Base-by-base conservation (phyloP, 1,140 invertebrate species). In the Leptoteleia sp. region DNA sequence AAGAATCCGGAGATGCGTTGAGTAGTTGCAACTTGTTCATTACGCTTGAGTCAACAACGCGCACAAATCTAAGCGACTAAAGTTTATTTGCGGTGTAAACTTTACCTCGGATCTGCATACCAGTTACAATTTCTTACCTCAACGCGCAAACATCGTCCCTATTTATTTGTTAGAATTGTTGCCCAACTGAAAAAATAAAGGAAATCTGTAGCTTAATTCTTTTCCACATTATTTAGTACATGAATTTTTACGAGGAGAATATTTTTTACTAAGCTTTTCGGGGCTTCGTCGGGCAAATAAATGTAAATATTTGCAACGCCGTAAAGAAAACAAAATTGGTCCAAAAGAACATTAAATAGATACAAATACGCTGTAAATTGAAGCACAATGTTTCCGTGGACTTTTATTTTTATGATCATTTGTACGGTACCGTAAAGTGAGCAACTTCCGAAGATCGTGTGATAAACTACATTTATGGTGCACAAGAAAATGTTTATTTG, bases 21-120 rank as follows among this genome's bases (percentile, higher is more conserved):
- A 81, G 75, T 77, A 45, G 71, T 45, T 67, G 47, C 15, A 77
- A 81, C 79, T 81, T 75, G 64, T 71, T 81, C 73, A 81, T 81
- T 71, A 75, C 37, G 64, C 25, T 37, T 45, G 57, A 71, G 33
- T 76, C 37, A 80, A 77, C 79, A 72, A 40, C 11, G 25, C n/a
- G 16, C 27, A 27, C 25, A 65, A 77, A 71, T 77, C 55, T 65
- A 8, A 27, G 22, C 27, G 47, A 47, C 54, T 65, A 71, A 73
- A 67, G 68, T 67, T 76, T 81, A 70, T 62, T 71, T 43, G 45
- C n/a, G 43, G 11, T 3, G 4, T 22, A 42, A 67, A 70, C 50
- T 73, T 70, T 50, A 37, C 31, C 7, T 3, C 5, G 4, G 8
- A 64, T 52, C 17, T 59, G 33, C 50, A 64, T 37, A 48, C 6